Evolutionary conservation across 2,797 vertebrate species (phyloP).

Genomic region (Arremon aurantiirostris): DNA sequence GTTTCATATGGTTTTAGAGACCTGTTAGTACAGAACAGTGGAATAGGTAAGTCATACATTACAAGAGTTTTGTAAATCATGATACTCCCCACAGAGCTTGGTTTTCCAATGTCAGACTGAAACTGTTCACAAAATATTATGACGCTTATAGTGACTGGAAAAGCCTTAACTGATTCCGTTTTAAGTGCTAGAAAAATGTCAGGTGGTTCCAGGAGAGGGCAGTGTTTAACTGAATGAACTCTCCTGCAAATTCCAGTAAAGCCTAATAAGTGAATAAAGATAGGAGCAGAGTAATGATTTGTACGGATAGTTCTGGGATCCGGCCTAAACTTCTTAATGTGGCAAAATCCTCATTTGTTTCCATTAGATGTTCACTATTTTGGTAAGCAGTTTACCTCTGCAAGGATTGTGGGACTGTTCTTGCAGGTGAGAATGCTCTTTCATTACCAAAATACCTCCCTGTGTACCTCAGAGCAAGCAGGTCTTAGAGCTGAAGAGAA

Average conservation of each 20-base stretch:
- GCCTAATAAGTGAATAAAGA: neutral
- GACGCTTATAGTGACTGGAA: neutral
- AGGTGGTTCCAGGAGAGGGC: constrained; percentile 61
- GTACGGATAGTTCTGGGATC: neutral
- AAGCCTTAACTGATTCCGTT: neutral
- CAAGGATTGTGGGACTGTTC: neutral
- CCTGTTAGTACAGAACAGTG: neutral
- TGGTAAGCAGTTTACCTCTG: neutral
- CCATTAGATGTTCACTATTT: neutral
- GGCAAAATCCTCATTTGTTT: neutral
- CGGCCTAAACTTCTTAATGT: neutral
- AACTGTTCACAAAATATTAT: neutral
- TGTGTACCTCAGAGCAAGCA: neutral
- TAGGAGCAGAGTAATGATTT: neutral
- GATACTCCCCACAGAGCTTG: rapidly evolving
- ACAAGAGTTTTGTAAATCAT: neutral
- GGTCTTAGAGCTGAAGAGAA: neutral
- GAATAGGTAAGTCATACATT: neutral
- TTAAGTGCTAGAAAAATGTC: neutral
- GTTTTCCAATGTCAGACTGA: neutral
- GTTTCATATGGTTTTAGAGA: neutral
- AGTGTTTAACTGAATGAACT: constrained; percentile 2
- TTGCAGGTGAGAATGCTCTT: neutral
- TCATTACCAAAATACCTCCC: neutral
- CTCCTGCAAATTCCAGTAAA: neutral